These are phyloP conservation scores for Tragelaphus imberbis DNA, from an alignment of 2,113 vertebrate genomes.

Conservation along the genomic window DNA sequence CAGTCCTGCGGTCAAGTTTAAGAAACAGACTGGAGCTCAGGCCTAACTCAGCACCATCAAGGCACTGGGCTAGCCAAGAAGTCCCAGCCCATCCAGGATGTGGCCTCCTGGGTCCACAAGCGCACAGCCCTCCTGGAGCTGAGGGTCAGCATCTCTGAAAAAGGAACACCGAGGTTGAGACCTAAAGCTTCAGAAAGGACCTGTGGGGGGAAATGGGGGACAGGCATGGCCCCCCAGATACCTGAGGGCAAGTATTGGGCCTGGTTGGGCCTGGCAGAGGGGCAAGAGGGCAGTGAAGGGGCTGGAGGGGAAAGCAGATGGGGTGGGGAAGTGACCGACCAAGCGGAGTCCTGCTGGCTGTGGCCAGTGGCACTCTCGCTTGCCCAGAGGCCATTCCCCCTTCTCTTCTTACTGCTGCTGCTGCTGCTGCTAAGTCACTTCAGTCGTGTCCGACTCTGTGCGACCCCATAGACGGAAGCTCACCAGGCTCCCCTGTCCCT, in stretches of 20 bases:
- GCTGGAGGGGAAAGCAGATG: background rate
- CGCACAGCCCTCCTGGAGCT: background rate
- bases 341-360: background rate
- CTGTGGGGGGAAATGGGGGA: background rate
- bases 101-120: background rate
- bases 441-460: too few species aligned
- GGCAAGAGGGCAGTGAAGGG: background rate
- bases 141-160: background rate
- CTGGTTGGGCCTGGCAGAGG: background rate
- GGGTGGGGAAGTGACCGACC: background rate
- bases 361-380: background rate
- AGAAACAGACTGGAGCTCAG: background rate
- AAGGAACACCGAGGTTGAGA: background rate
- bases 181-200: background rate
- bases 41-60: background rate
- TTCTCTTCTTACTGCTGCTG: background rate
- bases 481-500: too few species aligned
- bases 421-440: too few species aligned
- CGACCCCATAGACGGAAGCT: too few species aligned
- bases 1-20: background rate
- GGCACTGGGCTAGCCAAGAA: background rate
- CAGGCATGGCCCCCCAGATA: background rate
- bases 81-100: background rate
- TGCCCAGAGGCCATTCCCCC: background rate
- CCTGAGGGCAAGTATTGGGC: background rate